These are phyloP conservation scores for Oxycera nigricornis DNA, from an alignment of 2,888 invertebrate genomes.

Conservation along the genomic window DNA sequence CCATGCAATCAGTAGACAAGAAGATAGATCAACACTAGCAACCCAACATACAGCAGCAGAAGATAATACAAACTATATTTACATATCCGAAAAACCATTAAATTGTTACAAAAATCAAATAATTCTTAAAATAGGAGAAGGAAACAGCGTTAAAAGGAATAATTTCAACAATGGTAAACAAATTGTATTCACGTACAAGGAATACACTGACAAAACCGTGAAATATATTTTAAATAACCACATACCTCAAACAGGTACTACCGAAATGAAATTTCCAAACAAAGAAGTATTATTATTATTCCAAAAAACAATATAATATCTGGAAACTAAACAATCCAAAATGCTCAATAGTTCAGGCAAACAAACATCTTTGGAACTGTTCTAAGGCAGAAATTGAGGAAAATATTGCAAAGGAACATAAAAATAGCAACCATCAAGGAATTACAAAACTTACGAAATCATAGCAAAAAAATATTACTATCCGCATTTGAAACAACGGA, in stretches of 20 bases:
- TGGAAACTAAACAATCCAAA: conserved; percentile 5
- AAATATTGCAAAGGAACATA: conserved; percentile 4
- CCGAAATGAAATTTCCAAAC: conserved; percentile 12
- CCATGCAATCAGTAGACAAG: not conserved
- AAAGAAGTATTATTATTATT: conserved; percentile 3
- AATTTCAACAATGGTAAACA: conserved; percentile 26
- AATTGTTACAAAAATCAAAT: conserved; percentile 12
- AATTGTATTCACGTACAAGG: conserved; percentile 20
- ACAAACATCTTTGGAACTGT: conserved; percentile 3
- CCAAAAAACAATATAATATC: not conserved
- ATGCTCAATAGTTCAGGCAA: conserved; percentile 16
- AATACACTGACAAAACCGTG: conserved; percentile 12
- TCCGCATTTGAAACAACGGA: conserved; percentile 5
- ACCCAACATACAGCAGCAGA: conserved; percentile 9
- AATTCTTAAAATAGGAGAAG: conserved; percentile 12
- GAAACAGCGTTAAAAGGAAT: conserved; percentile 9
- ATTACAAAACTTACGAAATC: conserved; percentile 14
- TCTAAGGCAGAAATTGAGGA: conserved; percentile 13
- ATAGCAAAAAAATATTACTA: conserved; percentile 13
- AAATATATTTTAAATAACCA: conserved; percentile 18
- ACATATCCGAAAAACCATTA: conserved; percentile 15
- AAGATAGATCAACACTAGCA: not conserved
- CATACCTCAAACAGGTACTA: not conserved
- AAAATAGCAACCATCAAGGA: conserved; percentile 12
- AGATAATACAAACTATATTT: conserved; percentile 18